Conservation (phyloP, 2,113 vertebrate genomes). For the Callaeas wilsoni region DNA sequence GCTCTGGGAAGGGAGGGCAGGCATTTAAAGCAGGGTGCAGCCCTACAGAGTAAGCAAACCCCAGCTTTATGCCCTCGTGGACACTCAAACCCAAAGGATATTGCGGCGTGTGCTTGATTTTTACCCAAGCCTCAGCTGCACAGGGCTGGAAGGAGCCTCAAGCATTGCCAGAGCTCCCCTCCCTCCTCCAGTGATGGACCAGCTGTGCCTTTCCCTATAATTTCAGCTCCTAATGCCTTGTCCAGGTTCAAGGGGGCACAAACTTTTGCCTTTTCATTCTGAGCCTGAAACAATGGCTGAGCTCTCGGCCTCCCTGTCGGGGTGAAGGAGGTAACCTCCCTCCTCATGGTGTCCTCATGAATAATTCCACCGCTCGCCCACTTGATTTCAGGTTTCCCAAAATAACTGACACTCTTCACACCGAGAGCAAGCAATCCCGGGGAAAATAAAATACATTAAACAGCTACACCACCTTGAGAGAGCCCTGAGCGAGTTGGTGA, state of each 20-base stretch:
- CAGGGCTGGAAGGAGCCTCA: background rate
- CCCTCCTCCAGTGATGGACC: background rate
- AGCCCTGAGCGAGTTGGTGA: background rate
- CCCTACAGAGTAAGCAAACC: background rate
- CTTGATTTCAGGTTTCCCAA: constrained; percentile 40
- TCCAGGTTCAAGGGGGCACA: background rate
- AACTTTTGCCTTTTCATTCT: constrained; percentile 9
- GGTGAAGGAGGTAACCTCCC: constrained; percentile 35
- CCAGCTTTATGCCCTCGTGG: background rate
- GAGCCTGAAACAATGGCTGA: background rate
- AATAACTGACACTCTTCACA: constrained; percentile 21
- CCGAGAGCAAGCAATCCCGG: background rate
- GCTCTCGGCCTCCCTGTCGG: background rate
- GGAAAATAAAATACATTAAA: constrained; percentile 10
- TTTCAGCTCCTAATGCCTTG: background rate
- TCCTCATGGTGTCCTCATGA: background rate
- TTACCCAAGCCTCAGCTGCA: background rate
- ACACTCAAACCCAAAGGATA: background rate
- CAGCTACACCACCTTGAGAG: background rate
- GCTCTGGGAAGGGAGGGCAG: background rate
- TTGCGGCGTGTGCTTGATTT: background rate
- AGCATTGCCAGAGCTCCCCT: background rate
- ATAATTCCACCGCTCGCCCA: background rate
- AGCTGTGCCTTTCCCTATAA: background rate
- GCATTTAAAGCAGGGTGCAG: background rate